Evolutionary conservation across 2,797 vertebrate genomes (phyloP).

Genomic region (Ptychobarbus kaznakovi): DNA sequence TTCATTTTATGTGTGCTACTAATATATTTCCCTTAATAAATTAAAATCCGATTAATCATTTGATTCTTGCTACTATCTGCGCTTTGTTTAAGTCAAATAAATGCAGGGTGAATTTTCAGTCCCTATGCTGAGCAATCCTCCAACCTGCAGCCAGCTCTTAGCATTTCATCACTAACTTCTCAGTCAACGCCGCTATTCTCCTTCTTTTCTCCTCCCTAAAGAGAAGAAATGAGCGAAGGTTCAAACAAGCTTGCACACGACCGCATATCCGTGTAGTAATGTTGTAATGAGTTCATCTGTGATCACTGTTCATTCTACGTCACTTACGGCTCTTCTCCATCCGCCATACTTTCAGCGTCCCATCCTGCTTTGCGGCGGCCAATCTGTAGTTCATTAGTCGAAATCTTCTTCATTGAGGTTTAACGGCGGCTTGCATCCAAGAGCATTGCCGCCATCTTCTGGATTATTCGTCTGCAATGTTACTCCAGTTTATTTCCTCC

Average conservation of each 20-base stretch:
- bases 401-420: background rate
- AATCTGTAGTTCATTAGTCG: background rate
- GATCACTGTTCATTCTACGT: constrained; percentile 64
- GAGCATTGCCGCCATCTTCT: too few species aligned
- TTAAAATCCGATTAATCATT: background rate
- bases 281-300: constrained; percentile 29
- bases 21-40: background rate
- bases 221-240: constrained; percentile 83
- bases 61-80: background rate
- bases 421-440: too few species aligned
- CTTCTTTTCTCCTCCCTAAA: constrained; percentile 99
- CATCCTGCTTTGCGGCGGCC: constrained; percentile 54
- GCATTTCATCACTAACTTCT: constrained; percentile 95
- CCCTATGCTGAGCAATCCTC: constrained; percentile 73
- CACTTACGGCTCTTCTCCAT: constrained; percentile 97
- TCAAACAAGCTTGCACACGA: constrained; percentile 70
- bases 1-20: background rate
- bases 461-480: too few species aligned
- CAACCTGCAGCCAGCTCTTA: constrained; percentile 78
- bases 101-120: constrained; percentile 59
- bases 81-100: background rate
- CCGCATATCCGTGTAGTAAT: constrained; percentile 2
- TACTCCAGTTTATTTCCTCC: too few species aligned
- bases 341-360: constrained; percentile 93
- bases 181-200: constrained; percentile 98